A percentile compares a stretch with the other conserved stretches of the same genome.
These are phyloP conservation scores for Tethea ocularis DNA, from an alignment of 2,888 invertebrate species.

Conservation along the genomic window DNA sequence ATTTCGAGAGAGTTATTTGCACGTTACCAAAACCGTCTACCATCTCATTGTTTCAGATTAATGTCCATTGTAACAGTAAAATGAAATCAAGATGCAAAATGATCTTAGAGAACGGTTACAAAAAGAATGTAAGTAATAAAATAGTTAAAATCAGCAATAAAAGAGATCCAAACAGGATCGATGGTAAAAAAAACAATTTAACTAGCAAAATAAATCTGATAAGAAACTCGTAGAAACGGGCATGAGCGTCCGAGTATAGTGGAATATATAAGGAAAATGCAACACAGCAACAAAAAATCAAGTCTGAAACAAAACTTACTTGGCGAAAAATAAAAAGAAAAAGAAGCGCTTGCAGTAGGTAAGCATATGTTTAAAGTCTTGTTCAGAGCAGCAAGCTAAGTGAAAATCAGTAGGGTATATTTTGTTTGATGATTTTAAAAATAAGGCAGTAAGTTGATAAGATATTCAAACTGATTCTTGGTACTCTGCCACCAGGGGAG, in stretches of 20 bases:
- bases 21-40: too few relatives aligned
- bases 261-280: conserved; percentile 32
- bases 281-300: conserved; percentile 26
- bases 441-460: not conserved
- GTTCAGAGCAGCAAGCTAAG: conserved; percentile 15
- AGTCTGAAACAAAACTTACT: conserved; percentile 24
- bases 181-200: conserved; percentile 46
- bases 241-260: conserved; percentile 26
- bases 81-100: not conserved
- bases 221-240: conserved; percentile 42
- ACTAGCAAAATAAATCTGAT: conserved; percentile 47
- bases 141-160: conserved; percentile 21
- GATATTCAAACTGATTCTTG: too few relatives aligned
- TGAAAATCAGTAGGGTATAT: not conserved
- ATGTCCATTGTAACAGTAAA: not conserved
- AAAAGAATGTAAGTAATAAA: not conserved
- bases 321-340: conserved; percentile 29
- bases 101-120: not conserved
- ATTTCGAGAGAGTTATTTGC: too few relatives aligned
- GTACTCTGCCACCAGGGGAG: too few relatives aligned
- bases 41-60: too few relatives aligned
- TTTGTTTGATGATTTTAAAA: not conserved
- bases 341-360: conserved; percentile 21
- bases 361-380: conserved; percentile 21
- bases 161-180: conserved; percentile 40